A percentile compares a stretch with the other conserved stretches of the same genome.
phyloP scores from a whole-genome alignment of 2,888 invertebrate species.

The Schizaphis graminum region DNA sequence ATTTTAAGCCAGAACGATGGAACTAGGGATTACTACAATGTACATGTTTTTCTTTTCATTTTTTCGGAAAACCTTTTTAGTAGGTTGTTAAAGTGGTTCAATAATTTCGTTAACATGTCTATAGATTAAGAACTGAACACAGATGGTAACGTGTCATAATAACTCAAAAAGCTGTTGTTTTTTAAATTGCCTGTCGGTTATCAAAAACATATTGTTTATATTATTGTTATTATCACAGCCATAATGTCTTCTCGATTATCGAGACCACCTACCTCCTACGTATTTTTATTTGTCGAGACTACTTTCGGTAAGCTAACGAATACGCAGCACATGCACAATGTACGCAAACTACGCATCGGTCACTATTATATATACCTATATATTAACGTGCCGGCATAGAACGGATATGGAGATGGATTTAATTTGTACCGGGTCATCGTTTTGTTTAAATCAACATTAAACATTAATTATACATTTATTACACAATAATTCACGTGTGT shows the following conservation, averaged over 20 bases:
- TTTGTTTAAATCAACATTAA: constrained; percentile 44
- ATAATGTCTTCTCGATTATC: neutral
- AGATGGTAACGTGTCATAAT: neutral
- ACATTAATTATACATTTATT: constrained; percentile 7
- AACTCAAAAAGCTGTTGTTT: neutral
- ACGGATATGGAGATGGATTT: neutral
- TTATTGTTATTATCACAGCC: neutral
- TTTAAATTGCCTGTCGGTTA: neutral
- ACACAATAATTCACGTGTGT: neutral
- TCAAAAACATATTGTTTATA: neutral
- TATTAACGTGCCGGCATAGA: neutral
- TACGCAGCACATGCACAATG: neutral
- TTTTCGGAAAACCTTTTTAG: neutral
- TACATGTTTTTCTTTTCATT: neutral
- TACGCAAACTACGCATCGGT: neutral
- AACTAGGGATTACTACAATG: neutral
- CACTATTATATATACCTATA: neutral
- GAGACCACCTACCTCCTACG: neutral
- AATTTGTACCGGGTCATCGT: neutral
- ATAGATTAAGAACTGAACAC: no score
- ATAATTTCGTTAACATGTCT: neutral
- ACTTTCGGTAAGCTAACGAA: neutral
- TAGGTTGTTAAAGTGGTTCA: no score
- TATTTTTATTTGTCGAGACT: neutral
- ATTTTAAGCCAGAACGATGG: neutral